phyloP scores from a whole-genome alignment of 2,113 vertebrate genomes.

The Trachemys scripta region DNA sequence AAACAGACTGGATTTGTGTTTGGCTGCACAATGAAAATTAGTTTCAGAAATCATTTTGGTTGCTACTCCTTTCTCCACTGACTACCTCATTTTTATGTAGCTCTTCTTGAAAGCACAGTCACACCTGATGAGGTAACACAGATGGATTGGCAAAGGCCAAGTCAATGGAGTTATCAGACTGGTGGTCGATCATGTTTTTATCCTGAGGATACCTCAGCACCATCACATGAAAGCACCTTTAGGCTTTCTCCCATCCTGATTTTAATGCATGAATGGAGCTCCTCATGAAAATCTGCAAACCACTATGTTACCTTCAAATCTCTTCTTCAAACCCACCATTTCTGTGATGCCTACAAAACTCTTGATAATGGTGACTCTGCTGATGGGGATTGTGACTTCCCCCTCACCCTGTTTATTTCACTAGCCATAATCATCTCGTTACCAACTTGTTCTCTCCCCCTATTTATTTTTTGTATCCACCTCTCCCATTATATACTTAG shows the following conservation, averaged over 20 bases:
- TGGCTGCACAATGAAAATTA: neutral
- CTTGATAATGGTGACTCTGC: neutral
- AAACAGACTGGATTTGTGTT: neutral
- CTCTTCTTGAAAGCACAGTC: neutral
- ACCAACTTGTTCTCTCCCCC: neutral
- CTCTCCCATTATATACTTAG: neutral
- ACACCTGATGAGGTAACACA: neutral
- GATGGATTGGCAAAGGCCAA: neutral
- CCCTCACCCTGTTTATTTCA: neutral
- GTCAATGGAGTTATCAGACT: neutral
- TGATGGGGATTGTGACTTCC: neutral
- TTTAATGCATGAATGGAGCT: neutral
- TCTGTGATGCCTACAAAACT: neutral
- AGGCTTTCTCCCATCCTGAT: neutral
- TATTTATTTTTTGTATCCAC: neutral
- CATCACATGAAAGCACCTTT: neutral
- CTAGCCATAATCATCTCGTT: neutral
- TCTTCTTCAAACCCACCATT: neutral
- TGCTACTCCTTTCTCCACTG: neutral
- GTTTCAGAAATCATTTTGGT: neutral
- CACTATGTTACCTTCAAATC: rapidly evolving
- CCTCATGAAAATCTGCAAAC: neutral
- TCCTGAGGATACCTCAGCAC: rapidly evolving
- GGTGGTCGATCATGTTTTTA: neutral
- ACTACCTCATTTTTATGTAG: neutral